Evolutionary conservation across 1,140 invertebrate genomes (phyloP).

Genomic region (Solenopsis invicta): DNA sequence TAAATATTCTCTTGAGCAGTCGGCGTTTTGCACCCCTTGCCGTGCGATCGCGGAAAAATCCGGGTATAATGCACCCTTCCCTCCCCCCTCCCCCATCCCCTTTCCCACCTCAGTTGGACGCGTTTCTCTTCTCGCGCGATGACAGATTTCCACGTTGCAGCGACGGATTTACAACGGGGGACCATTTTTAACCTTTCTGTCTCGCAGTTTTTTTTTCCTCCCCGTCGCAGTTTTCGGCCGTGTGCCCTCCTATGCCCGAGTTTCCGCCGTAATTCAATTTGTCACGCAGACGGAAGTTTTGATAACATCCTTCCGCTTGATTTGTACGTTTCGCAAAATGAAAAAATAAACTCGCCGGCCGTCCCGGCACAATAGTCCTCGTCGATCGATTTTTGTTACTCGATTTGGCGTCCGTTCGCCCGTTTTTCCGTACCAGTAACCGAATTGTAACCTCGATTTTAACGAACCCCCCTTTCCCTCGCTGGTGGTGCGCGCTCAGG

Average conservation of each 20-base stretch:
- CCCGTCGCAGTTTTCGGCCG: constrained; percentile 41
- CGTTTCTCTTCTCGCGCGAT: constrained; percentile 50
- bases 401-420: constrained; percentile 54
- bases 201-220: constrained; percentile 5
- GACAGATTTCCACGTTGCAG: constrained; percentile 69
- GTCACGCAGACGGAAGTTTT: constrained; percentile 79
- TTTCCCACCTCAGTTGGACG: constrained; percentile 2
- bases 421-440: constrained; percentile 54
- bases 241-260: constrained; percentile 62
- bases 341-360: constrained; percentile 52
- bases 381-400: constrained; percentile 69
- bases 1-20: constrained; percentile 66
- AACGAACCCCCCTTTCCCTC: constrained; percentile 59
- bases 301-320: constrained; percentile 79
- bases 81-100: not conserved
- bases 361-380: constrained; percentile 53
- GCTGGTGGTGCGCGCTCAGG: no score
- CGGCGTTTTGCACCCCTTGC: constrained; percentile 44
- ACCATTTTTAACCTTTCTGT: constrained; percentile 35
- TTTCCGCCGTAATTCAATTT: constrained; percentile 77
- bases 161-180: constrained; percentile 67
- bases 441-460: constrained; percentile 69
- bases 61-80: constrained; percentile 49
- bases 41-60: constrained; percentile 68
- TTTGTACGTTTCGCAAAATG: constrained; percentile 72